Evolutionary conservation across 2,888 invertebrate genomes (phyloP), one percentile per base, ranked within the genome.

Genomic region (Steinernema scapterisci): DNA sequence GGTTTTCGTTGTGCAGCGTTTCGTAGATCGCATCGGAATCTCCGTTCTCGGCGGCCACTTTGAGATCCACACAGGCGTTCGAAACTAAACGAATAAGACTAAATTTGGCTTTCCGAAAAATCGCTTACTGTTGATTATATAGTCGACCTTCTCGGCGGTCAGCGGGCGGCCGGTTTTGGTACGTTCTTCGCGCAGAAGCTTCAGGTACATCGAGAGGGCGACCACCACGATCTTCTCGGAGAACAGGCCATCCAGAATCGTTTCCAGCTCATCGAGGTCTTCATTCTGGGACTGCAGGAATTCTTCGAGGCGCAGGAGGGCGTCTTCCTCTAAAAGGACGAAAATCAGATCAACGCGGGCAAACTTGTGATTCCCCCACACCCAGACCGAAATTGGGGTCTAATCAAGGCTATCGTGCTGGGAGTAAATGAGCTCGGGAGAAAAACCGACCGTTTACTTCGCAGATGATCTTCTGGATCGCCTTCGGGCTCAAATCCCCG

Each of bases 51-150:
- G 80, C 83, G 1, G 80, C 80, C 23, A 83, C 77, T 45, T 75
- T 74, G 16, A 84, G 81, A 72, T 83, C 83, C 0, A 81, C 77
- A 5, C 81, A 75, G 9, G 81, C 82, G 51, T 83, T 82, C 25
- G 78, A 79, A 23, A 77, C 81, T 79, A 72, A 23, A 78, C 75
- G 9, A 38, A 38, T 11, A 13, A 21, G 51, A 27, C 9, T 21
- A 21, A 54, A n/a, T 16, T n/a, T 71, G 16, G 63, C 16, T 54
- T 1, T 71, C 75, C 13, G 13, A n/a, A 48, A 19, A 13, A 19
- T 48, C 48, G 45, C 45, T 44, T 27, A 77, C 80, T 75, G 56
- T 75, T 74, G 21, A 83, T 73, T 9, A 78, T 76, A 13, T 78
- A 78, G n/a, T 74, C 73, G 16, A 84, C 80, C 46, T 77, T 72